Conservation (phyloP, 1,140 invertebrate genomes). For the Pogonomyrmex californicus region DNA sequence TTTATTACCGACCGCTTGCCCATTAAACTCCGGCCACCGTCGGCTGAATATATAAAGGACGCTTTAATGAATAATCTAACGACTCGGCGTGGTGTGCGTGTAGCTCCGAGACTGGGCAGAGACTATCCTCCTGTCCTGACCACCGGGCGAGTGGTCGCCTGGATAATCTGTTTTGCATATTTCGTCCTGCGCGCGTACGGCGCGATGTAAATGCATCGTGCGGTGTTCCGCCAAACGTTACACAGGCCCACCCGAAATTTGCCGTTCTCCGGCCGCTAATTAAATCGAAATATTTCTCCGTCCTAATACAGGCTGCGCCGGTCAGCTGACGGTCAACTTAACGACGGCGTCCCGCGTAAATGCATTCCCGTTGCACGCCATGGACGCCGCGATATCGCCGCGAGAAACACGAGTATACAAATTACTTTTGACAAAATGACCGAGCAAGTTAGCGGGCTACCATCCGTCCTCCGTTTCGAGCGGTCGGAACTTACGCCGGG, state of each 20-base stretch:
- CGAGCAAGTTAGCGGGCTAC: constrained; percentile 31
- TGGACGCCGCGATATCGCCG: constrained; percentile 24
- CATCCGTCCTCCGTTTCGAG: background rate
- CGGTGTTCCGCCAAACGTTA: constrained; percentile 75
- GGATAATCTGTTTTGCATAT: constrained; percentile 84
- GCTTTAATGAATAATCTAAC: constrained; percentile 83
- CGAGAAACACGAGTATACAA: constrained; percentile 34
- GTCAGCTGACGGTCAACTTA: constrained; percentile 67
- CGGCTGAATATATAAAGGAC: constrained; percentile 70
- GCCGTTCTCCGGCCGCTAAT: constrained; percentile 68
- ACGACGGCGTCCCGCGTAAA: constrained; percentile 58
- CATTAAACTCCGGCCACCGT: constrained; percentile 78
- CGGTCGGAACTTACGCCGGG: constrained; percentile 16
- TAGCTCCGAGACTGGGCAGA: constrained; percentile 18
- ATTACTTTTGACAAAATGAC: constrained; percentile 55
- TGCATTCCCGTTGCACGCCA: constrained; percentile 27
- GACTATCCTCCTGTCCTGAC: constrained; percentile 57
- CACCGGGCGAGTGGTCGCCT: constrained; percentile 71
- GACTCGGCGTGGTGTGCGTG: constrained; percentile 68
- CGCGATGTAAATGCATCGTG: constrained; percentile 79
- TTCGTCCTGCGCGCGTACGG: constrained; percentile 74
- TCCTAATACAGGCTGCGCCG: constrained; percentile 58
- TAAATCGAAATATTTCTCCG: constrained; percentile 72
- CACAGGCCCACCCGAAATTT: constrained; percentile 72
- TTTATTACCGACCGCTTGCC: constrained; percentile 73